Conservation (phyloP, 2,113 vertebrate genomes). For the Epinephelus cyanopodus region DNA sequence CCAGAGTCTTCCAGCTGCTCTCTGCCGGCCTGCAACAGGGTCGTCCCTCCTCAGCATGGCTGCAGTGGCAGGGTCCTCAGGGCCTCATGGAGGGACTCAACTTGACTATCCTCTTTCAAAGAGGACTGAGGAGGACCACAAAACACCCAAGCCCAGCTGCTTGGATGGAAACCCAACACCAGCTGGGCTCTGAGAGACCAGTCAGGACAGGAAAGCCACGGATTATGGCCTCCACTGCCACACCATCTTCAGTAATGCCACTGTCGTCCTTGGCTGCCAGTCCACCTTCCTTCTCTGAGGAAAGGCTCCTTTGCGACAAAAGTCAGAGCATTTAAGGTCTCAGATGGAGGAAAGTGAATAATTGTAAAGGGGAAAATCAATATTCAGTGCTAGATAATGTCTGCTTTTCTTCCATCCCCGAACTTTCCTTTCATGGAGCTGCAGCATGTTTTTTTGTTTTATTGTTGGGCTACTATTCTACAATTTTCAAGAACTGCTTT, state of each 20-base stretch:
- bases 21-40: slow-evolving; percentile 23
- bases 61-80: slow-evolving; percentile 59
- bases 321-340: slow-evolving; percentile 41
- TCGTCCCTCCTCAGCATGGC: slow-evolving; percentile 30
- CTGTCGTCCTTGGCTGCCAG: slow-evolving; percentile 54
- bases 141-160: slow-evolving; percentile 67
- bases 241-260: slow-evolving; percentile 59
- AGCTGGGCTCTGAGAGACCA: slow-evolving; percentile 58
- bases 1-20: slow-evolving; percentile 54
- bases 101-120: slow-evolving; percentile 74
- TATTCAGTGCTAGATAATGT: neutral
- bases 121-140: slow-evolving; percentile 66
- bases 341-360: slow-evolving; percentile 8
- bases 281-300: slow-evolving; percentile 23
- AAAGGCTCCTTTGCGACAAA: slow-evolving; percentile 39
- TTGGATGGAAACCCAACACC: slow-evolving; percentile 77
- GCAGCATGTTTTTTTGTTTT: neutral
- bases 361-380: slow-evolving; percentile 22
- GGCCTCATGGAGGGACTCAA: slow-evolving; percentile 66
- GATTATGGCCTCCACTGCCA: slow-evolving; percentile 71
- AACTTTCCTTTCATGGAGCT: slow-evolving; percentile 13
- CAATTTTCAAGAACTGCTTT: slow-evolving; percentile 27
- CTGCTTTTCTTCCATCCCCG: slow-evolving; percentile 29
- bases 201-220: slow-evolving; percentile 77
- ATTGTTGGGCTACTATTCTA: slow-evolving; percentile 18